A percentile compares a stretch with the other conserved stretches of the same genome.
These are phyloP conservation scores for Blomia tropicalis DNA, from an alignment of 2,888 invertebrate genomes.

Conservation along the genomic window DNA sequence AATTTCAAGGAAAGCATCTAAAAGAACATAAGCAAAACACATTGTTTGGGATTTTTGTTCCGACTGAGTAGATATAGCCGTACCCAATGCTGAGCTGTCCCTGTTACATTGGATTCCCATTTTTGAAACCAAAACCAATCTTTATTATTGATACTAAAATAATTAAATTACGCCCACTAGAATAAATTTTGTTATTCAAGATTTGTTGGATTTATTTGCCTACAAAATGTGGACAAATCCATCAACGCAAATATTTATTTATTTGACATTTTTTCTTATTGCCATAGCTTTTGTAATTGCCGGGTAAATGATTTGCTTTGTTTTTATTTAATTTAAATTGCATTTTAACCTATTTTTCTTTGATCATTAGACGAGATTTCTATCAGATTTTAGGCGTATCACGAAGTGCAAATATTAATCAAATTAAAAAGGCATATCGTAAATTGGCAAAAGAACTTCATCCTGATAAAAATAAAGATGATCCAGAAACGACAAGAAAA, in stretches of 20 bases:
- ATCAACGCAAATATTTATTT: background rate
- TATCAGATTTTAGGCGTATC: slow-evolving; percentile 76
- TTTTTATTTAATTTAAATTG: background rate
- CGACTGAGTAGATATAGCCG: background rate
- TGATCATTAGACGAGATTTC: slow-evolving; percentile 59
- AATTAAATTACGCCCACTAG: too few relatives aligned
- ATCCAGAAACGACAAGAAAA: slow-evolving; percentile 76
- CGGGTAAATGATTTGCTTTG: background rate
- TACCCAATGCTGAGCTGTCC: background rate
- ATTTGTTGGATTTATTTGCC: too few relatives aligned
- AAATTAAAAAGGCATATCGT: slow-evolving; percentile 94
- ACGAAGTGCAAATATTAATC: slow-evolving; percentile 68
- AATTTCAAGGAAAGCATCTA: background rate
- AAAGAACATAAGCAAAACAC: background rate
- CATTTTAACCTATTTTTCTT: background rate
- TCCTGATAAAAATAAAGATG: slow-evolving; percentile 91
- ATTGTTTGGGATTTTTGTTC: too few relatives aligned
- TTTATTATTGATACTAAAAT: too few relatives aligned
- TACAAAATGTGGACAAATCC: too few relatives aligned
- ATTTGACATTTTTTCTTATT: background rate
- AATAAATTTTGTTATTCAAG: too few relatives aligned
- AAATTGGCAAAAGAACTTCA: slow-evolving; percentile 86
- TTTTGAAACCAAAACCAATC: too few relatives aligned
- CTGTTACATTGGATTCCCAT: too few relatives aligned
- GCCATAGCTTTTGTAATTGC: background rate